Evolutionary conservation across 2,797 vertebrate species (phyloP), one percentile per base, ranked within the genome.

Genomic region (Pygocentrus nattereri): DNA sequence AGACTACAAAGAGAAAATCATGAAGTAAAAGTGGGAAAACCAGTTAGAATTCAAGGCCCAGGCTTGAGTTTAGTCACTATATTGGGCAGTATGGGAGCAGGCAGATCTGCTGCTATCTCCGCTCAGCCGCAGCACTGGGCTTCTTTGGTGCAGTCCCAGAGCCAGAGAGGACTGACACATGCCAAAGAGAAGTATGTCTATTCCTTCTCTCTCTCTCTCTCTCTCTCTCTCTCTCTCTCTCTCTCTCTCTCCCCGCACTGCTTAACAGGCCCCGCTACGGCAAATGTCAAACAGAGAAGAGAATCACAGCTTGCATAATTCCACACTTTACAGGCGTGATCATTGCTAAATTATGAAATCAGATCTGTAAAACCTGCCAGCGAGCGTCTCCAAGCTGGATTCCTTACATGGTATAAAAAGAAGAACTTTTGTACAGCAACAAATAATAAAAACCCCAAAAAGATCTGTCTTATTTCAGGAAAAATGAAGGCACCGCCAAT

Each of bases 231-330:
- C 23, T 11, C n/a, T 58, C 58, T 59, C 58, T 12, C 11, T 15
- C 87, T 87, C 78, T 85, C 88, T 81, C 82, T 87, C 82, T 89
- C 87, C 89, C 85, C 87, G 84, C 87, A 78, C 76, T 86, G 77
- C 83, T 93, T 91, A 93, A 90, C 89, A 80, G 85, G 86, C 84
- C 81, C 25, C 85, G 79, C 84, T 78, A 86, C 81, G 87, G 84
- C 81, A 88, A 88, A 88, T 67, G 85, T 90, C 86, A 90, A 88
- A 89, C 85, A 85, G 86, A 73, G 85, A 88, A 84, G 88, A 88
- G 93, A 91, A 91, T 91, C 88, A 86, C 83, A 88, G 88, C 81
- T 81, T 80, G 79, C 86, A 86, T 91, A 89, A 89, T 90, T 91
- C 86, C 87, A 80, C 70, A 82, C 88, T 91, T 89, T 90, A 91